A percentile compares a stretch with the other conserved stretches of the same genome.
Evolutionary conservation across 2,113 vertebrate genomes (phyloP).

Genomic region (Nyctibius bracteatus): DNA sequence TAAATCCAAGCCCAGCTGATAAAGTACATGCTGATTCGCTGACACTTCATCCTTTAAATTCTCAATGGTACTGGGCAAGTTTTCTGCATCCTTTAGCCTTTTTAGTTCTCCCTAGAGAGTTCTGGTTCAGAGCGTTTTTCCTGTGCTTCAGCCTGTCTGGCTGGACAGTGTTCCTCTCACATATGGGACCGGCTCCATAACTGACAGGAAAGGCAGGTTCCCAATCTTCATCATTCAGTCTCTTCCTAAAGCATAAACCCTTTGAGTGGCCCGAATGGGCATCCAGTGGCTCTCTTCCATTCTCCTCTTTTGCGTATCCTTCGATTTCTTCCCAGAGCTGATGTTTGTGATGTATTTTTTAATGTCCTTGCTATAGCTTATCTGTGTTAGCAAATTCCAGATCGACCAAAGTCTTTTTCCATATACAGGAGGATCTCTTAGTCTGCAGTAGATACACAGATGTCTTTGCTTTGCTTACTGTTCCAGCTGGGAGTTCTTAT

Average conservation of each 20-base stretch:
- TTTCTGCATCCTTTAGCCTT: not conserved
- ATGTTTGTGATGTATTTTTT: not conserved
- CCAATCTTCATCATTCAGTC: not conserved
- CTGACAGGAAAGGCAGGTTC: not conserved
- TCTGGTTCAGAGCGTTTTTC: not conserved
- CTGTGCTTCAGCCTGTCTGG: not conserved
- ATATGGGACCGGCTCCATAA: not conserved
- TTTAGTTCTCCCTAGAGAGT: not conserved
- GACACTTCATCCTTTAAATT: not conserved
- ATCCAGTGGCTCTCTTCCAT: not conserved
- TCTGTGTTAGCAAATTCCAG: not conserved
- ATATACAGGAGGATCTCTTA: not conserved
- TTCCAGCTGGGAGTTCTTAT: not conserved
- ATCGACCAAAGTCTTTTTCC: not conserved
- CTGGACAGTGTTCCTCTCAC: not conserved
- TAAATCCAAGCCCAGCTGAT: not conserved
- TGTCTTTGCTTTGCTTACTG: not conserved
- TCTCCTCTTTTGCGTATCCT: rapidly evolving
- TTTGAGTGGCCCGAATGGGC: not conserved
- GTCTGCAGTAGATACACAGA: not conserved
- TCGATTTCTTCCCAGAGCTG: not conserved
- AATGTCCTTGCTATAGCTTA: not conserved
- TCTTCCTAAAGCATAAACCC: not conserved
- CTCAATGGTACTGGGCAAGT: not conserved
- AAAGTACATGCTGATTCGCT: not conserved